These are phyloP conservation scores for Aegotheles bennettii DNA, from an alignment of 2,113 vertebrate species.

Conservation along the genomic window DNA sequence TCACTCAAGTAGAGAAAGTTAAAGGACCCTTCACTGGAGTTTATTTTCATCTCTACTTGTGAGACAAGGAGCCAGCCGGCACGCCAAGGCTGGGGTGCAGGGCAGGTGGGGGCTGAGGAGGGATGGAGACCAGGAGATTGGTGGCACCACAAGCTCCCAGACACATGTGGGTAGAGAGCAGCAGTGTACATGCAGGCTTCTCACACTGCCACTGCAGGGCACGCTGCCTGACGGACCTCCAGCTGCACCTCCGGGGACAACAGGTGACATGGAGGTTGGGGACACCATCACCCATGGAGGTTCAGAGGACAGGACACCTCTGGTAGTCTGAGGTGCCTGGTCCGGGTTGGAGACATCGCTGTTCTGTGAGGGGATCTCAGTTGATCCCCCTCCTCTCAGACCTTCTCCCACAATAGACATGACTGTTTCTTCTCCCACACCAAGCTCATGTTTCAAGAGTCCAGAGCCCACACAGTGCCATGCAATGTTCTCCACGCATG, in stretches of 20 bases:
- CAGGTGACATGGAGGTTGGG: rapidly evolving
- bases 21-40: slow-evolving; percentile 61
- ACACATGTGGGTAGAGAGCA: rapidly evolving
- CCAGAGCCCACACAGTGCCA: rapidly evolving
- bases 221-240: not conserved
- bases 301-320: not conserved
- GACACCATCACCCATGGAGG: not conserved
- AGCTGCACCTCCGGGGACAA: not conserved
- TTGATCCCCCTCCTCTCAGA: not conserved
- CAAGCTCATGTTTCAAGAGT: not conserved
- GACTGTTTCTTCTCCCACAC: not conserved
- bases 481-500: rapidly evolving
- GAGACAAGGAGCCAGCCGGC: not conserved
- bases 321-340: not conserved
- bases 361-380: not conserved
- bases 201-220: not conserved
- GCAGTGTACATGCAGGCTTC: rapidly evolving
- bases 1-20: slow-evolving; percentile 61
- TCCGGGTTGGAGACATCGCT: not conserved
- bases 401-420: not conserved
- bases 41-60: slow-evolving; percentile 59
- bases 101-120: not conserved
- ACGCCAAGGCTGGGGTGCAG: rapidly evolving
- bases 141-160: not conserved
- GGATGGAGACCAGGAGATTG: not conserved